Percentiles rank a stretch among this genome's conserved stretches.
phyloP scores from a whole-genome alignment of 2,888 invertebrate genomes.

The Meiosimyza platycephala region DNA sequence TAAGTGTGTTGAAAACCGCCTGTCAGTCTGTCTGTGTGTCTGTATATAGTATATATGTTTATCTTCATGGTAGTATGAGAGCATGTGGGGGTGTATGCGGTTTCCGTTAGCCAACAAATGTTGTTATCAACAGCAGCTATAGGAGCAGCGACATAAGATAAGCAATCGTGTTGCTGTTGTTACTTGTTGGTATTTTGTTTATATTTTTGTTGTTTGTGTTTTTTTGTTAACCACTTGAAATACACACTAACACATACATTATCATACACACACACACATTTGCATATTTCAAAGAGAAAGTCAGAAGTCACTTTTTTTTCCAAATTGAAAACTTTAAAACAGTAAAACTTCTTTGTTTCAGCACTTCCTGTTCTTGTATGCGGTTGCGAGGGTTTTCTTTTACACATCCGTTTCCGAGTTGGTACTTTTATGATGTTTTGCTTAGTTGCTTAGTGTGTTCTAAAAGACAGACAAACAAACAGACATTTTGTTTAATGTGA shows the following conservation, averaged over 20 bases:
- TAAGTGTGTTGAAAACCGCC: slow-evolving; percentile 18
- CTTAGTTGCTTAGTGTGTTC: too few relatives aligned
- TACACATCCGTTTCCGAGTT: slow-evolving; percentile 49
- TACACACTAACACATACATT: slow-evolving; percentile 28
- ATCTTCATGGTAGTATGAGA: neutral
- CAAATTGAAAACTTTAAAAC: slow-evolving; percentile 18
- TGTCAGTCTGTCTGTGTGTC: neutral
- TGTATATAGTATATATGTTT: neutral
- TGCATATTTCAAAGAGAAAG: slow-evolving; percentile 25
- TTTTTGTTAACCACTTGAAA: slow-evolving; percentile 37
- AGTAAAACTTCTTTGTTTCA: slow-evolving; percentile 5
- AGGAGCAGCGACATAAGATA: slow-evolving; percentile 11
- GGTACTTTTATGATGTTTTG: neutral
- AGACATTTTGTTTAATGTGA: too few relatives aligned
- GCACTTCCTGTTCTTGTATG: slow-evolving; percentile 22
- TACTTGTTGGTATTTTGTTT: slow-evolving; percentile 14
- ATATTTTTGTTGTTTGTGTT: slow-evolving; percentile 48
- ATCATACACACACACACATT: slow-evolving; percentile 18
- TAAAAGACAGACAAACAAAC: too few relatives aligned
- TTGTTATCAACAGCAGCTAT: slow-evolving; percentile 19
- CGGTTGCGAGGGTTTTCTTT: slow-evolving; percentile 46
- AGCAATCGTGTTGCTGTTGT: neutral
- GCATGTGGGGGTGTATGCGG: slow-evolving; percentile 27
- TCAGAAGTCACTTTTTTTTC: slow-evolving; percentile 3
- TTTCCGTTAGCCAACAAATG: slow-evolving; percentile 36